A percentile compares a stretch with the other conserved stretches of the same genome.
These are phyloP conservation scores for Mythimna lalbum DNA, from an alignment of 2,888 invertebrate species.

Conservation along the genomic window DNA sequence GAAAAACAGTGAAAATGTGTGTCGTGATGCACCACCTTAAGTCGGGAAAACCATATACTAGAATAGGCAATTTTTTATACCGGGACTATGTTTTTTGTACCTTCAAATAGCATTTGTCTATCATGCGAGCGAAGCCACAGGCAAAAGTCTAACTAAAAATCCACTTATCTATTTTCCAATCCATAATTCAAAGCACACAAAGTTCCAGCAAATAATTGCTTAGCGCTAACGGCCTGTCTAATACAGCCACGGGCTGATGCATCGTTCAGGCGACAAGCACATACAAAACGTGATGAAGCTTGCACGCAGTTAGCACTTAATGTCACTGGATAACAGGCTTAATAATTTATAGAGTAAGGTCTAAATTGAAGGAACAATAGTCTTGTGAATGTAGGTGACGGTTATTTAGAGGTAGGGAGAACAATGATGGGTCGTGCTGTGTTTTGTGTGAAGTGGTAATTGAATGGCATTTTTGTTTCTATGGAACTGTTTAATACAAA, in stretches of 20 bases:
- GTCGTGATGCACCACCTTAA: no score
- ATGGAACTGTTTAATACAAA: background rate
- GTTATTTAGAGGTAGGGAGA: constrained; percentile 44
- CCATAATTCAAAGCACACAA: constrained; percentile 24
- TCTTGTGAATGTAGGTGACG: constrained; percentile 42
- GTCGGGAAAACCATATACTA: no score
- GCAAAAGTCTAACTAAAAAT: background rate
- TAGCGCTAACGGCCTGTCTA: constrained; percentile 49
- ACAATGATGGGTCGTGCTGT: constrained; percentile 17
- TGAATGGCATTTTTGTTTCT: constrained; percentile 19
- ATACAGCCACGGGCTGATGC: constrained; percentile 53
- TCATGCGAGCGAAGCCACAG: background rate
- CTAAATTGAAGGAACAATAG: constrained; percentile 58
- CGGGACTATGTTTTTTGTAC: no score
- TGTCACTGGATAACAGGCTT: constrained; percentile 41
- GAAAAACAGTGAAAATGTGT: no score
- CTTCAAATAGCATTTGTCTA: no score
- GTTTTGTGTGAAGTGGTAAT: constrained; percentile 32
- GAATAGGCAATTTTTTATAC: no score
- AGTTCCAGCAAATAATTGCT: constrained; percentile 32
- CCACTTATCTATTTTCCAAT: constrained; percentile 6
- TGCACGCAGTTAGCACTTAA: constrained; percentile 55
- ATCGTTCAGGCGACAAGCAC: constrained; percentile 45
- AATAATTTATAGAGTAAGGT: constrained; percentile 48
- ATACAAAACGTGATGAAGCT: constrained; percentile 50